A percentile compares a stretch with the other conserved stretches of the same genome.
Conservation (phyloP, 1,140 invertebrate genomes). For the Thaumetopoea pityocampa region DNA sequence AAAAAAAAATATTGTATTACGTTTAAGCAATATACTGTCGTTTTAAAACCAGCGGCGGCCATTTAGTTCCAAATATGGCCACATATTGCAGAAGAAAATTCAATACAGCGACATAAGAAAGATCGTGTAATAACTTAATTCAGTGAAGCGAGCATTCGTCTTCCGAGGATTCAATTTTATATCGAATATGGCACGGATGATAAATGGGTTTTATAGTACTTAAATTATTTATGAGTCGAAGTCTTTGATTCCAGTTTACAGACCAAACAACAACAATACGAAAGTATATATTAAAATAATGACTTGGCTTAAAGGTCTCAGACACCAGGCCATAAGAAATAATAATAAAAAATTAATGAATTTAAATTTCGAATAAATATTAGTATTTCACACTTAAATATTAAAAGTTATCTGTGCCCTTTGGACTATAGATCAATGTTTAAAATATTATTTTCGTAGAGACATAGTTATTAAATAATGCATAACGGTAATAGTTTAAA, state of each 20-base stretch:
- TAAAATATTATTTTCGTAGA: too few relatives aligned
- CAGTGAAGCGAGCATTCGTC: conserved; percentile 16
- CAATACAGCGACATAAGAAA: conserved; percentile 23
- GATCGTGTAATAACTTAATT: conserved; percentile 45
- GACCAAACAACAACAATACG: too few relatives aligned
- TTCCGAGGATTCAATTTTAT: conserved; percentile 33
- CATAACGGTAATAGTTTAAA: conserved; percentile 11
- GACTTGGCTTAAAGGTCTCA: too few relatives aligned
- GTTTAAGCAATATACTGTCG: conserved; percentile 5
- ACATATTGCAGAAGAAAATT: conserved; percentile 6
- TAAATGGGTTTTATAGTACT: conserved; percentile 24
- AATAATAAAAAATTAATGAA: too few relatives aligned
- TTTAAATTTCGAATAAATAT: too few relatives aligned
- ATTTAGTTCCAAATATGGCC: conserved; percentile 11
- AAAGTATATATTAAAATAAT: too few relatives aligned
- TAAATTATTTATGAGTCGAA: too few relatives aligned
- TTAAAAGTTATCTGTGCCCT: too few relatives aligned
- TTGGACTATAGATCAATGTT: too few relatives aligned
- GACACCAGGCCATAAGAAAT: too few relatives aligned
- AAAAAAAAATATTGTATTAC: conserved; percentile 36
- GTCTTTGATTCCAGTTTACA: too few relatives aligned
- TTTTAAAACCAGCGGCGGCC: conserved; percentile 2
- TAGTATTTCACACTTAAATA: too few relatives aligned
- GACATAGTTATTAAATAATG: conserved; percentile 14
- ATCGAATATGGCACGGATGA: conserved; percentile 24